Evolutionary conservation across 2,888 invertebrate species (phyloP).

Genomic region (Morpho achilles): DNA sequence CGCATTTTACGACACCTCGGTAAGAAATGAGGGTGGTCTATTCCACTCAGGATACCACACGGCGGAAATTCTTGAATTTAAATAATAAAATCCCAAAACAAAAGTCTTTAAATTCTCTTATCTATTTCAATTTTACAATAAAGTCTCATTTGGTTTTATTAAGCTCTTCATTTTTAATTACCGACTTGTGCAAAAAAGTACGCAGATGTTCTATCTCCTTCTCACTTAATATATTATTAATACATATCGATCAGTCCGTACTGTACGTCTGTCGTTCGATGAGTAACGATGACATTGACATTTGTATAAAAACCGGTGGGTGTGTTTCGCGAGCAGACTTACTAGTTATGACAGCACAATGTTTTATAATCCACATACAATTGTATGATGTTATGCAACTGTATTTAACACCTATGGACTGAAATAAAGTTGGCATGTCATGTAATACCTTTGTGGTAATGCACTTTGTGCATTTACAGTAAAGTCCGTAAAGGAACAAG

Average conservation of each 20-base stretch:
- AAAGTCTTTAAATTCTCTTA: too few species aligned
- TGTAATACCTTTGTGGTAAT: too few species aligned
- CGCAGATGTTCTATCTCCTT: not conserved
- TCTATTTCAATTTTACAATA: too few species aligned
- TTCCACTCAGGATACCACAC: too few species aligned
- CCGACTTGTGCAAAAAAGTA: not conserved
- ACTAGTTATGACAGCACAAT: conserved; percentile 3
- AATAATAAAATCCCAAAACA: too few species aligned
- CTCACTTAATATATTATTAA: conserved; percentile 2
- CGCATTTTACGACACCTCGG: too few species aligned
- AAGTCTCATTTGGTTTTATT: too few species aligned
- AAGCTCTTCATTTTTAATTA: not conserved
- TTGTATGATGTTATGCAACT: not conserved
- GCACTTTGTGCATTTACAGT: too few species aligned
- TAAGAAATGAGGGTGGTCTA: too few species aligned
- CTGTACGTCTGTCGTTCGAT: conserved; percentile 13
- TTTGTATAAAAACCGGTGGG: conserved; percentile 25
- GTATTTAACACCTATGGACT: not conserved
- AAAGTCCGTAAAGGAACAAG: too few species aligned
- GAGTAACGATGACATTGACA: conserved; percentile 34
- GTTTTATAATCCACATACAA: not conserved
- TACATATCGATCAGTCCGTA: conserved; percentile 7
- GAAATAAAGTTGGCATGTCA: not conserved
- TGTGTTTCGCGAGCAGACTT: conserved; percentile 9
- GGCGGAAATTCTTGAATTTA: too few species aligned